Evolutionary conservation across 2,113 vertebrate genomes (phyloP), one percentile per base, ranked within the genome.

Genomic region (Lampris incognitus): DNA sequence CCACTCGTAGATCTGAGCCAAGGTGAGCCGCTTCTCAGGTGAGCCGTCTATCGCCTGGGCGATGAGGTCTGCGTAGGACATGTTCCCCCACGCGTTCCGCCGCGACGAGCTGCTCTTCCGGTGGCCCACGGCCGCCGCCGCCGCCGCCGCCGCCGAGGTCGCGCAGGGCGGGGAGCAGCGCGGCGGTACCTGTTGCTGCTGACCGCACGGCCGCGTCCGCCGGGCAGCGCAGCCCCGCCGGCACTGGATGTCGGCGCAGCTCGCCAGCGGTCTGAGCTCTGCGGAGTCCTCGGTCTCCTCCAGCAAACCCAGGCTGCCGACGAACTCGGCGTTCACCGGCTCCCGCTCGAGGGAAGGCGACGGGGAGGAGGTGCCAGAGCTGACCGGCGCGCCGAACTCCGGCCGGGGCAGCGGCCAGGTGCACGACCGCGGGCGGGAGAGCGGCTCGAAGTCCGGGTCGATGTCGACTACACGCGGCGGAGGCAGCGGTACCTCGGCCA

Each of bases 1-100:
- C 97, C 97, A 98, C 92, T 99, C 97, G 91, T 98, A 99, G 79
- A 99, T 98, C 94, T 98, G 97, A 5, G 97, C 97, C 84, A 98
- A 93, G 1, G 97, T 98, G 81, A 99, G 96, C 38, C 97, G 93
- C 94, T 98, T 97, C 91, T 99, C 97, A 0, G 97, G 96, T 49
- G 98, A 96, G 92, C 96, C 98, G 91, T 98, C 96, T 89, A 98
- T 98, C 50, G 98, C 98, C 89, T 96, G 96, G 76, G 97, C 98
- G 92, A 99, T 99, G 89, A 99, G 96, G 89, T 98, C 97, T 1
- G 97, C 97, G 82, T 99, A 98, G 8, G 97, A 98, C 95, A 98
- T 94, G 94, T 98, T 98, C 66, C 97, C 97, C 97, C 97, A 98
- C 51, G 97, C 97, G 92, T 98, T 98, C n/a, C 97, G 95, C 0